A percentile compares a stretch with the other conserved stretches of the same genome.
These are phyloP conservation scores for Heliconius ethilla DNA, from an alignment of 2,888 invertebrate species.

Conservation along the genomic window DNA sequence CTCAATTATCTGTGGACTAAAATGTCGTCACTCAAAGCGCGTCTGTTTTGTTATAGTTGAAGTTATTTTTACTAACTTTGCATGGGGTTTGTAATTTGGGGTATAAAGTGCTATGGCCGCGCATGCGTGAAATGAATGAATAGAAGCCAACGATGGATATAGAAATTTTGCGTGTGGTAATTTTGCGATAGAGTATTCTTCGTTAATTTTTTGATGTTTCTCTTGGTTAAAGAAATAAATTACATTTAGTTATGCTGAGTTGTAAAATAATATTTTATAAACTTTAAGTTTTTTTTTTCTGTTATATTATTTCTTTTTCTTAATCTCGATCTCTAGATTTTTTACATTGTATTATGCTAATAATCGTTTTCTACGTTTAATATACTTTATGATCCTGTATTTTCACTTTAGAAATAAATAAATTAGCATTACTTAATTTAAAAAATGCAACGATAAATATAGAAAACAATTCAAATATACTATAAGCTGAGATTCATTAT, in stretches of 20 bases:
- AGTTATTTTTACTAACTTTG: conserved; percentile 71
- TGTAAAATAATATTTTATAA: neutral
- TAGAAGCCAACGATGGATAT: conserved; percentile 55
- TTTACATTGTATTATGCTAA: too few species aligned
- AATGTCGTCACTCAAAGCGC: conserved; percentile 55
- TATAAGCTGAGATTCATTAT: neutral
- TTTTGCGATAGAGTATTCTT: neutral
- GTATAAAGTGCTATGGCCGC: conserved; percentile 76
- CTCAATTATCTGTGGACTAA: conserved; percentile 67
- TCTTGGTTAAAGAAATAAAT: neutral
- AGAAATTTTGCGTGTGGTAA: conserved; percentile 69
- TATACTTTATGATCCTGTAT: too few species aligned
- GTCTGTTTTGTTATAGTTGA: conserved; percentile 48
- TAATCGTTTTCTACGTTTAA: too few species aligned
- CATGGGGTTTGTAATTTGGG: conserved; percentile 79
- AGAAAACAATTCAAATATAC: neutral
- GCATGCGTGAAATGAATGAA: conserved; percentile 77
- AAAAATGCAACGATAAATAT: neutral
- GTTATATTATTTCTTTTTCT: too few species aligned
- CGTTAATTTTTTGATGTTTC: neutral
- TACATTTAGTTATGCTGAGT: neutral
- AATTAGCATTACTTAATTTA: too few species aligned
- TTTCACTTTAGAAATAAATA: neutral
- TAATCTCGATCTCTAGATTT: too few species aligned
- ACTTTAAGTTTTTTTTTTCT: neutral